phyloP scores from a whole-genome alignment of 2,797 vertebrate species.

The Dromococcyx pavoninus region DNA sequence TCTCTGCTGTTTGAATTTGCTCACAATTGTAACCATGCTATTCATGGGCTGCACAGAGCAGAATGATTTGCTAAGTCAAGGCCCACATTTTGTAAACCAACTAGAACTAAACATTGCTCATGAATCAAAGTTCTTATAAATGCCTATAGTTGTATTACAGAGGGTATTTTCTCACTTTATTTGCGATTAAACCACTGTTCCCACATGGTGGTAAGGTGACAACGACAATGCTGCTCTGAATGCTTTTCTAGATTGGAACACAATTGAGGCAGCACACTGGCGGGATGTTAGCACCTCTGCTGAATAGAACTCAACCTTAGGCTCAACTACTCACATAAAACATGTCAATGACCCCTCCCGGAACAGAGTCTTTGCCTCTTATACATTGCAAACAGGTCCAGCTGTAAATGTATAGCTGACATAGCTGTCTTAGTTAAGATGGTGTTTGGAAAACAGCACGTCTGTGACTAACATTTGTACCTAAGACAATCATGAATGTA shows the following conservation, averaged over 20 bases:
- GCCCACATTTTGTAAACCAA: not conserved
- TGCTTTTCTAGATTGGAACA: not conserved
- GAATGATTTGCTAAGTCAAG: not conserved
- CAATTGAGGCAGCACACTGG: not conserved
- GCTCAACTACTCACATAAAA: not conserved
- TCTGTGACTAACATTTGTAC: not conserved
- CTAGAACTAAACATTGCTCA: not conserved
- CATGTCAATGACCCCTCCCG: not conserved
- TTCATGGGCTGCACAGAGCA: not conserved
- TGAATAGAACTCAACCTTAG: not conserved
- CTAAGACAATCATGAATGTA: not conserved
- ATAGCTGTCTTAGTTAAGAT: not conserved
- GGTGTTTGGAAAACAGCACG: not conserved
- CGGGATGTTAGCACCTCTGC: not conserved
- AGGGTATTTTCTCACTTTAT: not conserved
- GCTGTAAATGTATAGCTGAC: not conserved
- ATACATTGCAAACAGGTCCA: not conserved
- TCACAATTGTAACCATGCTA: not conserved
- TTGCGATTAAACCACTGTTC: not conserved
- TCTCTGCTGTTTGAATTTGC: not conserved
- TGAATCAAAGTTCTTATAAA: not conserved
- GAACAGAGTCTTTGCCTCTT: not conserved
- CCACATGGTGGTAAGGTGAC: not conserved
- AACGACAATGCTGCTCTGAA: not conserved
- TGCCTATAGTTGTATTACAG: not conserved